A percentile compares a stretch with the other conserved stretches of the same genome.
Evolutionary conservation across 2,113 vertebrate species (phyloP).

Genomic region (Mormyrus iriodes): DNA sequence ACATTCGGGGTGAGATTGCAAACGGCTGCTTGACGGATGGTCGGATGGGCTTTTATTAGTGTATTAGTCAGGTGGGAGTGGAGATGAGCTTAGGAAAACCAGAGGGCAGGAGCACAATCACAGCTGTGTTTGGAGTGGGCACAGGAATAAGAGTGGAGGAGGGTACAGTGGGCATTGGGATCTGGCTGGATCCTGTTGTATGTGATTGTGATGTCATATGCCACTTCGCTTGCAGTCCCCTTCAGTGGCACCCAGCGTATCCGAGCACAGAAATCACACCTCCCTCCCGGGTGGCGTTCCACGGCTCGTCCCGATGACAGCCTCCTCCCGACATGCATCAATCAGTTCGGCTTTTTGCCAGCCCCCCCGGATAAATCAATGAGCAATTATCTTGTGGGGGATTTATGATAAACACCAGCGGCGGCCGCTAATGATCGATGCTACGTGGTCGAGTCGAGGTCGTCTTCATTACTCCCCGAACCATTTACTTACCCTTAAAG

Average conservation of each 20-base stretch:
- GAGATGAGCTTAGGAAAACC: not conserved
- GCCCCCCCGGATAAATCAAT: not conserved
- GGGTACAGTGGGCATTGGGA: not conserved
- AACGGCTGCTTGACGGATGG: not conserved
- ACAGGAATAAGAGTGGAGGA: not conserved
- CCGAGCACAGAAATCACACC: not conserved
- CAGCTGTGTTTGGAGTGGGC: not conserved
- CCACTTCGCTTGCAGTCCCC: not conserved
- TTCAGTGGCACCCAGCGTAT: not conserved
- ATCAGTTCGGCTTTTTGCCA: not conserved
- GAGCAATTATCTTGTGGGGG: not conserved
- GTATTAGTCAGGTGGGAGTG: not conserved
- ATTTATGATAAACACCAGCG: conserved; percentile 7
- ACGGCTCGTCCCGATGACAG: not conserved
- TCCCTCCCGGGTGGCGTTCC: not conserved
- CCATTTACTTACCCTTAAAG: conserved; percentile 1
- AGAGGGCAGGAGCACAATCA: not conserved
- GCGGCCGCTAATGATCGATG: not conserved
- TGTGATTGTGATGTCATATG: not conserved
- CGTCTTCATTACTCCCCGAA: not conserved
- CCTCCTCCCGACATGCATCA: not conserved
- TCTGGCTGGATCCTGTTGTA: not conserved
- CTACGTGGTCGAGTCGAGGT: not conserved
- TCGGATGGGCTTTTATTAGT: not conserved
- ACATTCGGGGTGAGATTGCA: no score